These are phyloP conservation scores for Thysanoteuthis rhombus DNA, from an alignment of 2,888 invertebrate species.

Conservation along the genomic window DNA sequence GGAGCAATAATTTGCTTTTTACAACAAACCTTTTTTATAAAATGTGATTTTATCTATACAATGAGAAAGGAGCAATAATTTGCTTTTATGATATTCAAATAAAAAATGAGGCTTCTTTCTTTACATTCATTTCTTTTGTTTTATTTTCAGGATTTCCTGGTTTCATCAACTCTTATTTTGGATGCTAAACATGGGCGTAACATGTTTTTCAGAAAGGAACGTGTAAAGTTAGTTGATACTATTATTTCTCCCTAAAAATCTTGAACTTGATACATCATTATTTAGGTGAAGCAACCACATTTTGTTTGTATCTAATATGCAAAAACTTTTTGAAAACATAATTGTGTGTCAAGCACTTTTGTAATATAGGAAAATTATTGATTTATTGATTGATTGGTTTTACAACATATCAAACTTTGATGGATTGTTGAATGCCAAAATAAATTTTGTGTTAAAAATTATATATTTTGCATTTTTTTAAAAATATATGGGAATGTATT, in stretches of 20 bases:
- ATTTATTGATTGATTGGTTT: no score
- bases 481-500: no score
- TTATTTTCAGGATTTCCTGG: slow-evolving; percentile 53
- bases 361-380: no score
- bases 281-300: neutral
- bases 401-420: no score
- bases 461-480: no score
- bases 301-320: neutral
- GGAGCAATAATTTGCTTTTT: no score
- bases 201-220: slow-evolving; percentile 56
- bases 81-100: no score
- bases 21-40: neutral
- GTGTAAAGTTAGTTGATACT: slow-evolving; percentile 55
- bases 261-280: neutral
- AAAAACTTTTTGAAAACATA: neutral
- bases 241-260: neutral
- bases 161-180: slow-evolving; percentile 58
- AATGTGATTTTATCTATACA: slow-evolving; percentile 16
- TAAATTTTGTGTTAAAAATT: no score
- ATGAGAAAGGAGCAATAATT: no score
- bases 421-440: no score
- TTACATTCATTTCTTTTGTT: neutral
- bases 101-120: no score
- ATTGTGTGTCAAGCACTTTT: neutral
- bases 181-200: slow-evolving; percentile 61